phyloP scores from a whole-genome alignment of 2,888 invertebrate species.

The Paralinhomoeus sp. region DNA sequence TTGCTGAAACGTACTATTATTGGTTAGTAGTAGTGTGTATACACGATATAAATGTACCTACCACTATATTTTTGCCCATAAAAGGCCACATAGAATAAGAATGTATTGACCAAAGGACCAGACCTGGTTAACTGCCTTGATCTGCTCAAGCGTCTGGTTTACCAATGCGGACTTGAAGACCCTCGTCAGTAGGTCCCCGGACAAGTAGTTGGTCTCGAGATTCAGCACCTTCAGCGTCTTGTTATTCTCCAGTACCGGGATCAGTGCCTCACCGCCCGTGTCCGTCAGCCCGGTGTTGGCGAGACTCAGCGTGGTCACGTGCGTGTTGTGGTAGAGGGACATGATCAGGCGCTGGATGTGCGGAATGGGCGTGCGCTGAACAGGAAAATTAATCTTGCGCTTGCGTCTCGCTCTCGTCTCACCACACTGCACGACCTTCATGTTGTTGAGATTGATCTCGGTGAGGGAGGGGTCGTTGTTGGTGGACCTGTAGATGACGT shows the following conservation, averaged over 20 bases:
- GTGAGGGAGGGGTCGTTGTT: constrained; percentile 61
- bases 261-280: constrained; percentile 42
- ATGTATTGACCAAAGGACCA: constrained; percentile 3
- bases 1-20: no score
- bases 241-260: constrained; percentile 39
- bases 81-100: neutral
- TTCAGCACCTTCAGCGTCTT: constrained; percentile 28
- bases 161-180: constrained; percentile 47
- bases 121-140: constrained; percentile 91
- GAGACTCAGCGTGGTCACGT: constrained; percentile 67
- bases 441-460: constrained; percentile 96
- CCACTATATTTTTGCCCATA: no score
- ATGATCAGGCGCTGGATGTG: constrained; percentile 55
- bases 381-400: no score
- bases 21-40: no score
- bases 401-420: neutral
- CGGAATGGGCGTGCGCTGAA: constrained; percentile 23
- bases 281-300: constrained; percentile 82
- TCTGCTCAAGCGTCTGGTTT: constrained; percentile 68
- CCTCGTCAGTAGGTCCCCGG: constrained; percentile 59
- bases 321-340: constrained; percentile 64
- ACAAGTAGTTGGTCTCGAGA: constrained; percentile 79
- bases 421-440: constrained; percentile 48
- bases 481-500: constrained; percentile 44
- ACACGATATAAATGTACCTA: no score